Evolutionary conservation across 2,113 vertebrate species (phyloP).

Genomic region (sheep (Ovis aries)): DNA sequence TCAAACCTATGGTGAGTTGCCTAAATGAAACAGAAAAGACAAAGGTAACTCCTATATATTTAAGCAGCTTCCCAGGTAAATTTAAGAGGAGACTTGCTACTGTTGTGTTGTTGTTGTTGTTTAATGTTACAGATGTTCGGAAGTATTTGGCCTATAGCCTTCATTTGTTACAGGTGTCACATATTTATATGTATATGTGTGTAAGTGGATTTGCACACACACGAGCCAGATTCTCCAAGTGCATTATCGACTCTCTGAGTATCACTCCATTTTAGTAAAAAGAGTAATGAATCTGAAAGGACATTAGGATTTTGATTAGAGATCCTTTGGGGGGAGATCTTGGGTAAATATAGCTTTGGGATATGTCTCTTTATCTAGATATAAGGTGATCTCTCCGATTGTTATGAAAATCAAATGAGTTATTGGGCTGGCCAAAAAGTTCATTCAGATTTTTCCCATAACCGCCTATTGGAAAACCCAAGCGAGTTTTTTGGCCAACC

Average conservation of each 20-base stretch:
- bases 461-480: neutral
- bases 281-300: neutral
- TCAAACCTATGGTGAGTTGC: neutral
- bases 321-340: neutral
- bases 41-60: neutral
- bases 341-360: neutral
- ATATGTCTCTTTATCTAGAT: neutral
- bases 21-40: neutral
- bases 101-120: neutral
- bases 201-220: neutral
- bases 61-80: neutral
- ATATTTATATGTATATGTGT: neutral
- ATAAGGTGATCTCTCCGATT: neutral
- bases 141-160: neutral
- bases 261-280: neutral
- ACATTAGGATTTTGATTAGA: neutral
- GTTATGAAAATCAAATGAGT: neutral
- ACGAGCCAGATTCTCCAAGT: neutral
- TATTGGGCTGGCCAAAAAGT: neutral
- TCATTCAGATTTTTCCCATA: neutral
- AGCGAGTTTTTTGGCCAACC: neutral
- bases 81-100: neutral
- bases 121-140: neutral
- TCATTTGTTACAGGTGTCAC: neutral
- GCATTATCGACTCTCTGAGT: neutral